phyloP scores from a whole-genome alignment of 2,888 invertebrate species.

The Sinotaia quadrata region DNA sequence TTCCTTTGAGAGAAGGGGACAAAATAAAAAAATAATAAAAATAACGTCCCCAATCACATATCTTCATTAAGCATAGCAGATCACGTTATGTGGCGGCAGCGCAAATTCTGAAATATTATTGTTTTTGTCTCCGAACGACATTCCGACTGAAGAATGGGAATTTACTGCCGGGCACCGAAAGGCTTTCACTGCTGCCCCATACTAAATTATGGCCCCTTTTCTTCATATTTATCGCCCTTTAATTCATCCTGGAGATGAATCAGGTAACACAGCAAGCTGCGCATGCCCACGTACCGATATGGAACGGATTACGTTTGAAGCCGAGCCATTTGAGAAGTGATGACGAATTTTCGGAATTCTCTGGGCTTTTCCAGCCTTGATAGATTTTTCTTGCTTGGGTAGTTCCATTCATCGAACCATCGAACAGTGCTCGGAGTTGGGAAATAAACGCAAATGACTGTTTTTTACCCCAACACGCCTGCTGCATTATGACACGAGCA shows the following conservation, averaged over 20 bases:
- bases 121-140: slow-evolving; percentile 35
- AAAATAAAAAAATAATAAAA: too few species aligned
- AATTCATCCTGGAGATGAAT: slow-evolving; percentile 38
- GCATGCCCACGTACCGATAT: slow-evolving; percentile 19
- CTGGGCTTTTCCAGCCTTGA: slow-evolving; percentile 21
- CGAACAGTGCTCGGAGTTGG: slow-evolving; percentile 4
- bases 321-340: slow-evolving; percentile 21
- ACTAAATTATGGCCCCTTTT: slow-evolving; percentile 42
- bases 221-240: slow-evolving; percentile 42
- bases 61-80: too few species aligned
- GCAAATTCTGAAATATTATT: slow-evolving; percentile 43
- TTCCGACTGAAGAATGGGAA: too few species aligned
- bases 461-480: slow-evolving; percentile 23
- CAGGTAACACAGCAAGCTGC: slow-evolving; percentile 10
- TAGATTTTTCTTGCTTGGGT: slow-evolving; percentile 35
- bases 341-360: slow-evolving; percentile 25
- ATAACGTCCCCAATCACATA: too few species aligned
- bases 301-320: slow-evolving; percentile 26
- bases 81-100: too few species aligned
- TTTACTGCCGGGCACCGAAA: slow-evolving; percentile 21
- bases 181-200: slow-evolving; percentile 38
- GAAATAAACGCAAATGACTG: slow-evolving; percentile 32
- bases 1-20: too few species aligned
- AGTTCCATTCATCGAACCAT: slow-evolving; percentile 28
- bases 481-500: slow-evolving; percentile 38